Percentiles rank a stretch among this genome's conserved stretches.
Evolutionary conservation across 2,797 vertebrate genomes (phyloP).

Genomic region (Mormyrus proboscirostris): DNA sequence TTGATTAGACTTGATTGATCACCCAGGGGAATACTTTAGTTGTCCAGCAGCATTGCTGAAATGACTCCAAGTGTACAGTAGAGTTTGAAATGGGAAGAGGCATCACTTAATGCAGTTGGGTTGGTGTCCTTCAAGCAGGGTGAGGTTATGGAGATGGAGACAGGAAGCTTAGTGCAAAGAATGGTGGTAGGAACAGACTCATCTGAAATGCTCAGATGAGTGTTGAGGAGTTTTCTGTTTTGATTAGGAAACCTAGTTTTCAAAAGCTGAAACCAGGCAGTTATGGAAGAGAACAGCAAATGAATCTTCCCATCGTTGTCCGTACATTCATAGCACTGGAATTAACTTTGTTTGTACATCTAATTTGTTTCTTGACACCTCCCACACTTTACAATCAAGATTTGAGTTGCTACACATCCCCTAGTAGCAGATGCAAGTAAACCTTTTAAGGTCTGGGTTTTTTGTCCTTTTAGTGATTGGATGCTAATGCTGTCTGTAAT

Average conservation of each 20-base stretch:
- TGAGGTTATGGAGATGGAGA: background rate
- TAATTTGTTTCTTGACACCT: background rate
- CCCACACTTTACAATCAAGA: background rate
- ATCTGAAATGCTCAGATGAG: background rate
- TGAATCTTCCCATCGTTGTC: background rate
- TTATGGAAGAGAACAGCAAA: background rate
- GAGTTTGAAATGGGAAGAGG: background rate
- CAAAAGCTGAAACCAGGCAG: background rate
- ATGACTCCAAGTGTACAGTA: background rate
- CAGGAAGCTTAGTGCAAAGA: background rate
- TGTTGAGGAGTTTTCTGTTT: background rate
- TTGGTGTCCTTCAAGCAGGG: background rate
- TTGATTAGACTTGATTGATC: background rate
- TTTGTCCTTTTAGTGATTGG: background rate
- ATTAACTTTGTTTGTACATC: background rate
- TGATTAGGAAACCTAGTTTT: background rate
- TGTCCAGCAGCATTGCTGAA: background rate
- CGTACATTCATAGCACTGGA: background rate
- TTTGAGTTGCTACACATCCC: background rate
- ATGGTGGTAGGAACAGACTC: background rate
- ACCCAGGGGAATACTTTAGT: background rate
- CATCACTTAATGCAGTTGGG: background rate
- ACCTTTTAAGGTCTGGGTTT: background rate
- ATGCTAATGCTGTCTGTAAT: background rate
- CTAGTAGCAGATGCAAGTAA: background rate